These are phyloP conservation scores for Geococcyx californianus DNA, from an alignment of 2,113 vertebrate genomes.

Conservation along the genomic window DNA sequence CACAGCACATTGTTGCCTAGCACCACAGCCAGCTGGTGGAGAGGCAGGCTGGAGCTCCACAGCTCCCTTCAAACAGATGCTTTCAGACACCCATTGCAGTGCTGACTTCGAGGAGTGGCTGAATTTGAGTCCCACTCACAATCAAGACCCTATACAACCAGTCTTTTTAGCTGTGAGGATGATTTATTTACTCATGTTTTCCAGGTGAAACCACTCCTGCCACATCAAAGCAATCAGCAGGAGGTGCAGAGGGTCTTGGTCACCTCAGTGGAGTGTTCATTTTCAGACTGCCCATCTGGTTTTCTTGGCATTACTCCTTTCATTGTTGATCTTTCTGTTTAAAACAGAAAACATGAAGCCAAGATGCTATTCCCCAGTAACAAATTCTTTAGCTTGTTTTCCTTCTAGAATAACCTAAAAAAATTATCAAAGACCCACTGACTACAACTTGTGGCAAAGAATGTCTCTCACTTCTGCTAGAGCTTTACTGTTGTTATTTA, in stretches of 20 bases:
- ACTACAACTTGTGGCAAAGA: background rate
- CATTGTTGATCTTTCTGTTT: background rate
- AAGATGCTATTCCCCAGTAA: background rate
- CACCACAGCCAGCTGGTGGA: background rate
- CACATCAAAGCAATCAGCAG: background rate
- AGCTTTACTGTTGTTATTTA: background rate
- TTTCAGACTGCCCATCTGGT: background rate
- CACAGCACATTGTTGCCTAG: background rate
- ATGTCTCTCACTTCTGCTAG: background rate
- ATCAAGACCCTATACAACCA: background rate
- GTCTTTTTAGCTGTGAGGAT: background rate
- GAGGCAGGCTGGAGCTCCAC: background rate
- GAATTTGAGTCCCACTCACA: background rate
- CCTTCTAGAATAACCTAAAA: background rate
- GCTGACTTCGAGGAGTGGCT: background rate
- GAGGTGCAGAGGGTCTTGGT: background rate
- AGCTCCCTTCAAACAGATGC: background rate
- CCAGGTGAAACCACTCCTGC: background rate
- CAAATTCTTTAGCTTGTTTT: background rate
- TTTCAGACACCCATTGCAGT: background rate
- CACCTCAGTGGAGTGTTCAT: background rate
- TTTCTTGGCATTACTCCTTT: background rate
- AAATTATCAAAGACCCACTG: background rate
- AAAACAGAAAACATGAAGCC: background rate
- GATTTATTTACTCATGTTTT: background rate